phyloP scores from a whole-genome alignment of 2,888 invertebrate genomes.

The Julus scanicus region DNA sequence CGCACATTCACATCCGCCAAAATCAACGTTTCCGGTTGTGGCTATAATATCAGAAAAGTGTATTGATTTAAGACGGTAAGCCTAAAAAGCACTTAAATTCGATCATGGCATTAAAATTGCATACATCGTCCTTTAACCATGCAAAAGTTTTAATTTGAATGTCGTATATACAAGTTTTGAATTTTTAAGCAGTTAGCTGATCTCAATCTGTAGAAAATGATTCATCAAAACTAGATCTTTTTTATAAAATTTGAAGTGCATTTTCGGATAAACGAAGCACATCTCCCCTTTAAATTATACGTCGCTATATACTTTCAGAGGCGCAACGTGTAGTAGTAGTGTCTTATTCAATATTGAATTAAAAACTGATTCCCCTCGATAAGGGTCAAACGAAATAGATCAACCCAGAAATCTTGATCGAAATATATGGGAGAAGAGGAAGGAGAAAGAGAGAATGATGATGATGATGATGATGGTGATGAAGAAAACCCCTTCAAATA shows the following conservation, averaged over 20 bases:
- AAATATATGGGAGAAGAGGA: not conserved
- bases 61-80: no score
- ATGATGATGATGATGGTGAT: slow-evolving; percentile 22
- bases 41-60: no score
- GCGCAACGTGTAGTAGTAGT: not conserved
- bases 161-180: no score
- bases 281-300: not conserved
- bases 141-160: no score
- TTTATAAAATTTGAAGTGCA: not conserved
- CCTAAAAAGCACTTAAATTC: no score
- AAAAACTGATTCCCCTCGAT: slow-evolving; percentile 50
- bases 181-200: no score
- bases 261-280: not conserved
- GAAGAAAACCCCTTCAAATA: slow-evolving; percentile 26
- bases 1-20: no score
- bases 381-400: slow-evolving; percentile 33
- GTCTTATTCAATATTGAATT: slow-evolving; percentile 46
- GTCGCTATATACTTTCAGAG: slow-evolving; percentile 7
- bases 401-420: slow-evolving; percentile 28
- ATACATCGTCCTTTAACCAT: no score
- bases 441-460: not conserved
- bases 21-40: no score
- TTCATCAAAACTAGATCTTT: no score
- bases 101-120: no score
- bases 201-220: no score